Evolutionary conservation across 2,888 invertebrate genomes (phyloP).

Genomic region (Trichopoda pennipes): DNA sequence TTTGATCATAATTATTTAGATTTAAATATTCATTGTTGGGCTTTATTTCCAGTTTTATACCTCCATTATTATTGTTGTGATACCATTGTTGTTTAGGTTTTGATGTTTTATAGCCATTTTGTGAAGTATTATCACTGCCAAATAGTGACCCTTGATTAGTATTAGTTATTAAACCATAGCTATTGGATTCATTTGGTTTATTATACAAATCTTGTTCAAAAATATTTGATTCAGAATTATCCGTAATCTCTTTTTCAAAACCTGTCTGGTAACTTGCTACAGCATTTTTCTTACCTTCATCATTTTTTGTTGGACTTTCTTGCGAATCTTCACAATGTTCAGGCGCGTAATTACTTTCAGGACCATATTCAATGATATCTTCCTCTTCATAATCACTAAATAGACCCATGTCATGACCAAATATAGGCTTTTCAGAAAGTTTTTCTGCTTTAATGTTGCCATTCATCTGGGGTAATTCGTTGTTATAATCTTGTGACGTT

Average conservation of each 20-base stretch:
- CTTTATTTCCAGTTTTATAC: background rate
- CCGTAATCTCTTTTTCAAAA: background rate
- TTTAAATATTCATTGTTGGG: background rate
- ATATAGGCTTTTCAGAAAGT: conserved; percentile 31
- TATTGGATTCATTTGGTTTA: conserved; percentile 2
- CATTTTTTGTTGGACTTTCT: conserved; percentile 67
- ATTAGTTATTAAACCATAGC: background rate
- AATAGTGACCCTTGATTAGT: background rate
- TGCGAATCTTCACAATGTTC: conserved; percentile 69
- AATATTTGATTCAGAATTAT: background rate
- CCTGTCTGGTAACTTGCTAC: conserved; percentile 14
- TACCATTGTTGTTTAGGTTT: background rate
- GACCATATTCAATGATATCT: conserved; percentile 60
- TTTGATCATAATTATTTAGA: conserved; percentile 12
- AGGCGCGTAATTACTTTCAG: conserved; percentile 54
- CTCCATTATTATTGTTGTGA: background rate
- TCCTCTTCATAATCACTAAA: conserved; percentile 68
- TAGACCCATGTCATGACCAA: conserved; percentile 9
- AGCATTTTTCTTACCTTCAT: conserved; percentile 56
- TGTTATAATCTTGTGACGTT: conserved; percentile 42
- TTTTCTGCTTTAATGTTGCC: background rate
- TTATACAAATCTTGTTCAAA: background rate
- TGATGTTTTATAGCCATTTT: background rate
- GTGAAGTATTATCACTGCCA: background rate
- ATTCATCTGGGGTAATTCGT: conserved; percentile 32